phyloP scores from a whole-genome alignment of 2,113 vertebrate genomes.

The Cricetomys ansorgei region DNA sequence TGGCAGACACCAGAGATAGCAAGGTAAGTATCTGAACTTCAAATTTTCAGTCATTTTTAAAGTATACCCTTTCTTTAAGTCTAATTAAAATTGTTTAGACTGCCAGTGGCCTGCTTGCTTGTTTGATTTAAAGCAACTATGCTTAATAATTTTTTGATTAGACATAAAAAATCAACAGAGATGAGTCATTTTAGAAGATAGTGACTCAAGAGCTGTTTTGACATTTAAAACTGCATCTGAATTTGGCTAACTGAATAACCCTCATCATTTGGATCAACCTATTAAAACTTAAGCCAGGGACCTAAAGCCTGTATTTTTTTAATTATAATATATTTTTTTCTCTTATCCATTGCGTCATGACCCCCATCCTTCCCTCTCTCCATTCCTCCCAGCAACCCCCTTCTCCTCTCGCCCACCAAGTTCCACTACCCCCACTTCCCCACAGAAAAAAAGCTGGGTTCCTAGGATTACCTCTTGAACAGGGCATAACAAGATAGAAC shows the following conservation, averaged over 20 bases:
- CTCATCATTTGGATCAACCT: background rate
- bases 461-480: too few relatives aligned
- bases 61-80: background rate
- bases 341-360: too few relatives aligned
- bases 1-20: background rate
- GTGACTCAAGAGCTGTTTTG: background rate
- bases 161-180: slow-evolving; percentile 19
- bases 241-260: slow-evolving; percentile 19
- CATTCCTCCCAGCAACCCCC: too few relatives aligned
- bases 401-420: too few relatives aligned
- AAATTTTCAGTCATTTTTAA: slow-evolving; percentile 35
- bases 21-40: background rate
- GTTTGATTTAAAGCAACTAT: slow-evolving; percentile 44
- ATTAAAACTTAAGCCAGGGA: slow-evolving; percentile 52
- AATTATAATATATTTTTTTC: too few relatives aligned
- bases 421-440: too few relatives aligned
- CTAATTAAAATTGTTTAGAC: slow-evolving; percentile 44
- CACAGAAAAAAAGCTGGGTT: too few relatives aligned
- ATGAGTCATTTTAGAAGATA: background rate
- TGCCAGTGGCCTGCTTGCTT: background rate
- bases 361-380: too few relatives aligned
- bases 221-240: slow-evolving; percentile 22
- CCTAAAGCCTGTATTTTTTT: background rate
- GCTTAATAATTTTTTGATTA: background rate
- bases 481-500: too few relatives aligned